These are phyloP conservation scores for Mirounga angustirostris DNA, from an alignment of 2,113 vertebrate genomes.

Conservation along the genomic window DNA sequence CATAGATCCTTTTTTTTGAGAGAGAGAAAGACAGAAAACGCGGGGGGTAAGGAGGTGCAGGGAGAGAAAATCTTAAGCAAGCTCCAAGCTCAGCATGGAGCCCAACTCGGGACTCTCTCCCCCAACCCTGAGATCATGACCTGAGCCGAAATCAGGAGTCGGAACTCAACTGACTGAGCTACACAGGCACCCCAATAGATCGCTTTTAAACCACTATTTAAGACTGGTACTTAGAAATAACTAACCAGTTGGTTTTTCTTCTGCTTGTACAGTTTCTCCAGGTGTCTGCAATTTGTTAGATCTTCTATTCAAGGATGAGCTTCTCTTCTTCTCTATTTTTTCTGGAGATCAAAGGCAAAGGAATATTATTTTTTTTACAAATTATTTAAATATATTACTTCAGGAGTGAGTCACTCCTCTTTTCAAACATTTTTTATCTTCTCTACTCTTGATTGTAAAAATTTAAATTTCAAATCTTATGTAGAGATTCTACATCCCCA, in stretches of 20 bases:
- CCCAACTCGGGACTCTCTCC: not conserved
- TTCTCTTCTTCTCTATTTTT: slow-evolving; percentile 91
- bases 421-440: slow-evolving; percentile 17
- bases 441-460: slow-evolving; percentile 22
- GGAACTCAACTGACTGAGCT: not conserved
- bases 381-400: slow-evolving; percentile 50
- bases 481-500: not conserved
- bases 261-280: slow-evolving; percentile 89
- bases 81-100: not conserved
- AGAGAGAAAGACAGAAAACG: not conserved
- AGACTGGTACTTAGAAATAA: slow-evolving; percentile 70
- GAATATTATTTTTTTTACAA: slow-evolving; percentile 80
- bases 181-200: not conserved
- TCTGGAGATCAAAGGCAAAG: slow-evolving; percentile 89
- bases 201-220: slow-evolving; percentile 59
- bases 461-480: slow-evolving; percentile 53
- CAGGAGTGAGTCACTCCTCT: slow-evolving; percentile 29
- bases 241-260: slow-evolving; percentile 92
- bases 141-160: not conserved
- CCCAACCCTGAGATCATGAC: not conserved
- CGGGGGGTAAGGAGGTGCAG: not conserved
- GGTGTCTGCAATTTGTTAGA: slow-evolving; percentile 88
- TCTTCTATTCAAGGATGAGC: slow-evolving; percentile 93
- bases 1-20: not conserved
- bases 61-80: not conserved